A percentile compares a stretch with the other conserved stretches of the same genome.
Evolutionary conservation across 2,888 invertebrate species (phyloP).

Genomic region (Hydropsyche betteni): DNA sequence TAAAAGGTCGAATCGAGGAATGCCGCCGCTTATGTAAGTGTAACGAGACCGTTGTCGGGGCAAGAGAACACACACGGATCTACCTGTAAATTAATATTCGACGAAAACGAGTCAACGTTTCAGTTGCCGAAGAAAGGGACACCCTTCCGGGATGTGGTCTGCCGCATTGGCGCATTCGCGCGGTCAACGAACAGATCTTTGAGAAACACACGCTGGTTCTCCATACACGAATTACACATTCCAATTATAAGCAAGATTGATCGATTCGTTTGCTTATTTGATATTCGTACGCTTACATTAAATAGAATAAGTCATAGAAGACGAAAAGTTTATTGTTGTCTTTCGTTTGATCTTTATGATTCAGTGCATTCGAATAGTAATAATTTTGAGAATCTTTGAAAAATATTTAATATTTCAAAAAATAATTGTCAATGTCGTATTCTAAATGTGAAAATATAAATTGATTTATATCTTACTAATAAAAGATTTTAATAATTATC

Average conservation of each 20-base stretch:
- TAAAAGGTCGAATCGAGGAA: constrained; percentile 18
- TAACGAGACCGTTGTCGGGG: not conserved
- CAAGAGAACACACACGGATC: not conserved
- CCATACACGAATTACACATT: too few species aligned
- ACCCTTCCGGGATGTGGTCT: constrained; percentile 66
- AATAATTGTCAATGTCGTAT: not conserved
- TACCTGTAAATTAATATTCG: constrained; percentile 38
- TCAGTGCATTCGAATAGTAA: too few species aligned
- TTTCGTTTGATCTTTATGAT: too few species aligned
- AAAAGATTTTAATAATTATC: too few species aligned
- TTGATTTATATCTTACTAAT: not conserved
- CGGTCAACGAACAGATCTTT: constrained; percentile 53
- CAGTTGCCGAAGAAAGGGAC: constrained; percentile 44
- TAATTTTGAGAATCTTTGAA: too few species aligned
- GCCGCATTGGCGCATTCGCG: constrained; percentile 61
- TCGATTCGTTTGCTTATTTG: too few species aligned
- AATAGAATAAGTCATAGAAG: too few species aligned
- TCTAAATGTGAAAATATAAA: not conserved
- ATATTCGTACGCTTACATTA: too few species aligned
- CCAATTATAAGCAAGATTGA: too few species aligned
- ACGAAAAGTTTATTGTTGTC: too few species aligned
- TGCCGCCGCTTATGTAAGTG: constrained; percentile 11
- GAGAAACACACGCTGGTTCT: not conserved
- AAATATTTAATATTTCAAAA: too few species aligned
- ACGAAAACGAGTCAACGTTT: constrained; percentile 22